Conservation (phyloP, 2,888 invertebrate genomes). For the Tiliacea citrago region DNA sequence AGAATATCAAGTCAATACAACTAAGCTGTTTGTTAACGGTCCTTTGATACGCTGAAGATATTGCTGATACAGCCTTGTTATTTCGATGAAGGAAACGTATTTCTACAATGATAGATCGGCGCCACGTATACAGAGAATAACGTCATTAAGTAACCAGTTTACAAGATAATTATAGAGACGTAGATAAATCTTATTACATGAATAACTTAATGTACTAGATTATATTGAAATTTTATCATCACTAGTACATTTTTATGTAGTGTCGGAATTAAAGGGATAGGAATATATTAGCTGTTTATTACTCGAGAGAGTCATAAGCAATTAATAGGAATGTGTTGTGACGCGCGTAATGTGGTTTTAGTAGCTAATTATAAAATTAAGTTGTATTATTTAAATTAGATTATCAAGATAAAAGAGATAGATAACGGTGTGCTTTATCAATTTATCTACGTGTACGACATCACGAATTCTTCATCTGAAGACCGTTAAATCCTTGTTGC, state of each 20-base stretch:
- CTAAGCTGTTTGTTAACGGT: conserved; percentile 42
- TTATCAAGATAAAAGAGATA: conserved; percentile 31
- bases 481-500: conserved; percentile 46
- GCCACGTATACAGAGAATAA: conserved; percentile 40
- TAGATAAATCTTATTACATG: conserved; percentile 54
- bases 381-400: conserved; percentile 43
- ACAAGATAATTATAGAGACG: conserved; percentile 49
- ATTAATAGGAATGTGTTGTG: conserved; percentile 29
- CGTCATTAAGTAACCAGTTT: conserved; percentile 59
- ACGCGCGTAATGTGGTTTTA: conserved; percentile 13
- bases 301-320: conserved; percentile 10
- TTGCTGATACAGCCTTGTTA: conserved; percentile 47
- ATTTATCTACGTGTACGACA: conserved; percentile 35
- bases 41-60: conserved; percentile 31
- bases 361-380: conserved; percentile 31
- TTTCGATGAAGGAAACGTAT: conserved; percentile 52
- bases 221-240: conserved; percentile 48
- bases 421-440: conserved; percentile 39
- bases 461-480: conserved; percentile 25
- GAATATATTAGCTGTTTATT: conserved; percentile 24
- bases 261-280: conserved; percentile 19
- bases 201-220: conserved; percentile 51
- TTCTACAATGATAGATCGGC: conserved; percentile 60
- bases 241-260: conserved; percentile 35
- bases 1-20: conserved; percentile 25